Conservation (phyloP, 1,140 invertebrate genomes). For the Aphaenogaster rudis region DNA sequence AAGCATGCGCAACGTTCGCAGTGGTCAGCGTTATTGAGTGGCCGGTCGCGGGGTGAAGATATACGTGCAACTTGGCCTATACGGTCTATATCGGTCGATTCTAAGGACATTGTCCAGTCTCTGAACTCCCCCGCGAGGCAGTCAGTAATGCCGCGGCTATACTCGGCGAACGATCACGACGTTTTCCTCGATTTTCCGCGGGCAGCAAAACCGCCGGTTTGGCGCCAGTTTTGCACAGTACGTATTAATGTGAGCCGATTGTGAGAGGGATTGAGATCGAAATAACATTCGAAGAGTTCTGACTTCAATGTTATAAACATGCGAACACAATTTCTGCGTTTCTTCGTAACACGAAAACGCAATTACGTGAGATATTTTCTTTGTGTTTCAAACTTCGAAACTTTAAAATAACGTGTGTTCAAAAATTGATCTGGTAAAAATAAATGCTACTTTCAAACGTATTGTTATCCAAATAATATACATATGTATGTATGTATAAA, state of each 20-base stretch:
- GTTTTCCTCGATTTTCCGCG: neutral
- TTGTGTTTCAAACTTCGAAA: neutral
- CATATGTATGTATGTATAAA: neutral
- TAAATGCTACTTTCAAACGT: neutral
- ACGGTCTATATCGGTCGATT: slow-evolving; percentile 80
- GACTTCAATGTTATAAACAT: neutral
- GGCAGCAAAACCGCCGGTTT: slow-evolving; percentile 5
- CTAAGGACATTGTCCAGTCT: slow-evolving; percentile 82
- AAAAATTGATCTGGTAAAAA: neutral
- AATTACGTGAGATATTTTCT: neutral
- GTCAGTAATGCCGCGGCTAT: slow-evolving; percentile 74
- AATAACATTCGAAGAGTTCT: neutral
- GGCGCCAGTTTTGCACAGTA: slow-evolving; percentile 47
- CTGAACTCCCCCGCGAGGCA: slow-evolving; percentile 63
- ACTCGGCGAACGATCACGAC: slow-evolving; percentile 21
- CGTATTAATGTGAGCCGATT: slow-evolving; percentile 38
- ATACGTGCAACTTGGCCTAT: slow-evolving; percentile 71
- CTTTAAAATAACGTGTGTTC: neutral
- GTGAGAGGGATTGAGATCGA: neutral
- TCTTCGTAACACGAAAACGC: neutral
- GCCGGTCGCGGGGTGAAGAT: slow-evolving; percentile 78
- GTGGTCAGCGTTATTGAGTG: slow-evolving; percentile 86
- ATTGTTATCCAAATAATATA: neutral
- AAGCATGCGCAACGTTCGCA: slow-evolving; percentile 82
- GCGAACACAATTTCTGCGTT: neutral